Evolutionary conservation across 1,140 invertebrate genomes (phyloP).

Genomic region (Zaprionus nigranus): DNA sequence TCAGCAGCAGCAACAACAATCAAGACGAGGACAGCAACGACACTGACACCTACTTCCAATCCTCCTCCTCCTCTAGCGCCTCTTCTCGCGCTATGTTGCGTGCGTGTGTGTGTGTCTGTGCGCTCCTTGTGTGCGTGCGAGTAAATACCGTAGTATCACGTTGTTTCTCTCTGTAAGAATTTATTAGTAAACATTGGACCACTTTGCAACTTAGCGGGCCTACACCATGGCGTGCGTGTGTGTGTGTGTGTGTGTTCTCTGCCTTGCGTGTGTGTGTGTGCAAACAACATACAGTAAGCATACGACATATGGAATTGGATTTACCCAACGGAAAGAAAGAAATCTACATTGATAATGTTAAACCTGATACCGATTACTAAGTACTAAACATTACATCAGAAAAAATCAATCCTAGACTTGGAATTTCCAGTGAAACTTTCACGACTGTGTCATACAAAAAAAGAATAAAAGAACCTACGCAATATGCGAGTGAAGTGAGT

Average conservation of each 20-base stretch:
- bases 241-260: slow-evolving; percentile 25
- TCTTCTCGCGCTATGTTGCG: not conserved
- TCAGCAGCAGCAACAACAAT: slow-evolving; percentile 10
- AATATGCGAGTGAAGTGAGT: not conserved
- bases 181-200: slow-evolving; percentile 63
- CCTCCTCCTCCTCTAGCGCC: slow-evolving; percentile 9
- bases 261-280: slow-evolving; percentile 36
- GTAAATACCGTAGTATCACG: slow-evolving; percentile 20
- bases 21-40: not conserved
- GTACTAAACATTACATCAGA: not conserved
- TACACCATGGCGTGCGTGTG: slow-evolving; percentile 10
- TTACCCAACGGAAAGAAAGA: not conserved
- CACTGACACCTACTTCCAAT: slow-evolving; percentile 11
- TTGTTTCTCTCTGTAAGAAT: slow-evolving; percentile 55
- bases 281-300: slow-evolving; percentile 24
- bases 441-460: not conserved
- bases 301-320: not conserved
- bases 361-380: slow-evolving; percentile 2
- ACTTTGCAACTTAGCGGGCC: slow-evolving; percentile 27
- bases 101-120: slow-evolving; percentile 8
- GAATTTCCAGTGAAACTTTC: not conserved
- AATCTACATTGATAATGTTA: not conserved
- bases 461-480: no score
- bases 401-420: not conserved
- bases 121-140: slow-evolving; percentile 14